Base-by-base conservation (phyloP, 1,140 invertebrate genomes). In the Battus philenor region DNA sequence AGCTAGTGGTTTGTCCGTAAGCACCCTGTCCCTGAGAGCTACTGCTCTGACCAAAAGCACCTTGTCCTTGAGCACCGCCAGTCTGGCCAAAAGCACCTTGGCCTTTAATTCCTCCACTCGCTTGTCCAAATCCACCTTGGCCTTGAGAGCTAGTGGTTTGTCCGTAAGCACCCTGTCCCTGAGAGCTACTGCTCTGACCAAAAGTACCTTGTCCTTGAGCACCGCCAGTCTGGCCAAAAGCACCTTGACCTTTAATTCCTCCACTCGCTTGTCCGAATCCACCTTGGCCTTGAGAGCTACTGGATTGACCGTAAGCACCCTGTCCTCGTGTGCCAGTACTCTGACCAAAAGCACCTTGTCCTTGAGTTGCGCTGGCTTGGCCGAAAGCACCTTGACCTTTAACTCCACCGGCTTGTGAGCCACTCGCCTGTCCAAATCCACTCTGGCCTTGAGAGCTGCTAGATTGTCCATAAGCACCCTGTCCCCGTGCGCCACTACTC, bases 131-230 rank as follows among this genome's bases (percentile, higher is more conserved):
- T 4, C 3, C 20, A 22, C 2, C 24, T n/a, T 27, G 24, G 2
- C 24, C 24, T 27, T 27, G 5, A 4, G 24, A 27, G 2, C 24
- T 8, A 27, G 2, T 9, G n/a, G 4, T 27, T 27, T 27, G 6
- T 27, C 24, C 24, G n/a, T 6, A 27, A n/a, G 24, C 24, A 27
- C 24, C n/a, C 24, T 27, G 24, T n/a, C 24, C 20, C 7, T 22
- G 20, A 7, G 20, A 10, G 7, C 3, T 3, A 3, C 20, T n/a
- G 20, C 7, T 24, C 2, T 16, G 31, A 16, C 47, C 44, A 44
- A 29, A 20, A 10, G 41, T 24, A 27, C 33, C 38, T 41, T 54
- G 47, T 11, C 38, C 46, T 33, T 41, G 24, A 12, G 17, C 6
- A 7, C 34, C 34, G 4, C 9, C 10, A 2, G 10, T 15, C 22